phyloP scores from a whole-genome alignment of 2,113 vertebrate species.

The Acrocephalus arundinaceus region DNA sequence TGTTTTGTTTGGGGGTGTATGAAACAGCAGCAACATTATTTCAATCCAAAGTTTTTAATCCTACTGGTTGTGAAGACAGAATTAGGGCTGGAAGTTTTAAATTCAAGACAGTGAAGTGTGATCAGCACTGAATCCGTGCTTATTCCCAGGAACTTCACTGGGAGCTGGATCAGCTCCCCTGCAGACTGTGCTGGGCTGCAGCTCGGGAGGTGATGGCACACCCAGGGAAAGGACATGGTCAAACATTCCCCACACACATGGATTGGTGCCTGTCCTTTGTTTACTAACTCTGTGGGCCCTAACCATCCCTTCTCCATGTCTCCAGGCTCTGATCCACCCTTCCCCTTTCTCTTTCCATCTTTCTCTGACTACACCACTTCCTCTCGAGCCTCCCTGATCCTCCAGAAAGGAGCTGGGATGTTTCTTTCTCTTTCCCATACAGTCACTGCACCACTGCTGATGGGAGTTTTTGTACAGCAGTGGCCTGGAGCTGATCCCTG shows the following conservation, averaged over 20 bases:
- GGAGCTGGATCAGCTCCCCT: rapidly evolving
- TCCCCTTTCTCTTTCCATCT: not conserved
- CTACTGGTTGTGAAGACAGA: not conserved
- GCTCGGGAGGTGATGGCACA: rapidly evolving
- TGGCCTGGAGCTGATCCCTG: rapidly evolving
- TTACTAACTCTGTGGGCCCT: not conserved
- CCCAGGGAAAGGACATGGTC: not conserved
- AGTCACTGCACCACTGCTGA: not conserved
- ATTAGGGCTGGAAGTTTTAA: not conserved
- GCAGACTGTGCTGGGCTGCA: not conserved
- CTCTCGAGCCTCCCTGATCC: not conserved
- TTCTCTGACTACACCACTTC: rapidly evolving
- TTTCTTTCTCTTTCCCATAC: not conserved
- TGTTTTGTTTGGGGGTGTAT: not conserved
- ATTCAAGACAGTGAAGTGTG: rapidly evolving
- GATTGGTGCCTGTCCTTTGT: not conserved
- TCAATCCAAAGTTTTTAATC: not conserved
- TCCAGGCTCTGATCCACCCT: not conserved
- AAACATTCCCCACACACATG: not conserved
- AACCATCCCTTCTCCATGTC: not conserved
- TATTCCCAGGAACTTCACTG: rapidly evolving
- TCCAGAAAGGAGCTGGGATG: not conserved
- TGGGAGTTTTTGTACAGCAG: not conserved
- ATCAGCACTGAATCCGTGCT: rapidly evolving
- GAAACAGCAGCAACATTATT: not conserved